Evolutionary conservation across 2,888 invertebrate genomes (phyloP).

Genomic region (Stegophylla sp.): DNA sequence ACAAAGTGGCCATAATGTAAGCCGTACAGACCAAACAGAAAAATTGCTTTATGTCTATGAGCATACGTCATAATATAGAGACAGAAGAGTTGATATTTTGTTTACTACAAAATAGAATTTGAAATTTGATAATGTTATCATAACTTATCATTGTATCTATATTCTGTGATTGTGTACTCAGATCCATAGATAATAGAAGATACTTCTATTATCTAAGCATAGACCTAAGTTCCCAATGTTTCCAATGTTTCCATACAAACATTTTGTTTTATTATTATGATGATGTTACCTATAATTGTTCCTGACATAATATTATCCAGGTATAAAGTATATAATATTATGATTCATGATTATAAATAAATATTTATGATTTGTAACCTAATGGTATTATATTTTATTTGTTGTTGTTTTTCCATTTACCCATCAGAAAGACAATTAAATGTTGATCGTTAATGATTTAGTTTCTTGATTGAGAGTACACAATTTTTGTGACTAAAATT

Average conservation of each 20-base stretch:
- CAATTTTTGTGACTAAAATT: not conserved
- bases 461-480: not conserved
- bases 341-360: no score
- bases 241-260: no score
- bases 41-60: not conserved
- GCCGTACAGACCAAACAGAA: not conserved
- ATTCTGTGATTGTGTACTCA: not conserved
- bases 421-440: not conserved
- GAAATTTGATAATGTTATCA: constrained; percentile 30
- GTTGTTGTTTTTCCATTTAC: not conserved
- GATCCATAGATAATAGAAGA: no score
- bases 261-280: no score
- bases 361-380: not conserved
- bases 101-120: not conserved
- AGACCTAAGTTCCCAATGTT: no score
- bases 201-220: no score
- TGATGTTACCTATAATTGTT: no score
- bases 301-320: no score
- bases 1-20: no score
- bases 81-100: not conserved
- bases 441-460: not conserved
- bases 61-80: not conserved
- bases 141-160: not conserved
- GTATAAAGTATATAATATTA: no score
- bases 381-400: not conserved